Percentiles rank a stretch among this genome's conserved stretches.
Evolutionary conservation across 2,797 vertebrate species (phyloP).

Genomic region (Cossypha dichroa): DNA sequence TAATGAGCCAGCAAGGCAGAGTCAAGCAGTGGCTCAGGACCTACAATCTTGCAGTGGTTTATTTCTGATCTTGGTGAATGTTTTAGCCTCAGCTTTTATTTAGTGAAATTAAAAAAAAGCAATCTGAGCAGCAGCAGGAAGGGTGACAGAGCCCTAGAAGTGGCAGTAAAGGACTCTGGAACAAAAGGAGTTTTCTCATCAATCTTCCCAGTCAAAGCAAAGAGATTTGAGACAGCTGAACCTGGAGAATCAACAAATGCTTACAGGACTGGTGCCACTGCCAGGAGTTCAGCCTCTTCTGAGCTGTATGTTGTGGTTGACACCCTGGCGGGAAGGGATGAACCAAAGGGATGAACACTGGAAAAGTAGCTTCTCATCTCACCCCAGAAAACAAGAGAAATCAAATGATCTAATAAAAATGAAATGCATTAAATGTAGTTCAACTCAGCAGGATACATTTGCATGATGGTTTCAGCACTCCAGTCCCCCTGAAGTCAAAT

Average conservation of each 20-base stretch:
- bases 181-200: background rate
- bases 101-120: background rate
- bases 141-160: background rate
- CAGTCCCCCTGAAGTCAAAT: background rate
- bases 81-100: background rate
- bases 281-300: background rate
- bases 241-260: background rate
- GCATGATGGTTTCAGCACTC: background rate
- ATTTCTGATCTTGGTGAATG: background rate
- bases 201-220: background rate
- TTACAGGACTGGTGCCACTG: background rate
- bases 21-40: background rate
- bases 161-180: background rate
- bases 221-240: background rate
- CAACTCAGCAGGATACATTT: background rate
- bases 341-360: background rate
- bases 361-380: background rate
- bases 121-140: background rate
- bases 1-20: background rate
- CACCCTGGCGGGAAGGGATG: background rate
- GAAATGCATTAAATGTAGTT: background rate
- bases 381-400: background rate
- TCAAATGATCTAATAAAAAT: background rate
- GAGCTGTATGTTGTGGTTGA: background rate
- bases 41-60: background rate